Base-by-base conservation (phyloP, 2,113 vertebrate species). In the Mus pahari region DNA sequence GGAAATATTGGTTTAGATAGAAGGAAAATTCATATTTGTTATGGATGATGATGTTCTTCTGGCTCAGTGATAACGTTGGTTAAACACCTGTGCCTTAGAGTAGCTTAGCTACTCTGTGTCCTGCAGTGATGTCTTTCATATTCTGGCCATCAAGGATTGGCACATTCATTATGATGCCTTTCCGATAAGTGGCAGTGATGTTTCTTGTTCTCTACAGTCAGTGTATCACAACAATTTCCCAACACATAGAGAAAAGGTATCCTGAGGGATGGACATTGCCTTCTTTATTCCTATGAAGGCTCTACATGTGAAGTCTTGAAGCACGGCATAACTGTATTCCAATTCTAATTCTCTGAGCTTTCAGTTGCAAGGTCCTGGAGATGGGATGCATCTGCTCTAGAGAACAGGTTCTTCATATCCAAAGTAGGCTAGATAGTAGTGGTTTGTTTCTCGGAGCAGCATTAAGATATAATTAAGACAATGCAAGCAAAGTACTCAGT, bases 161-260 rank as follows among this genome's bases (percentile, higher is more conserved):
- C 53, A 3, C 13, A 78, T 22, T 94, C 60, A 82, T 50, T 92
- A 62, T 68, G 81, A 24, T 48, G 24, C 20, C 50, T 92, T 96
- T 26, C 86, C 31, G 74, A 87, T 39, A 92, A 77, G 74, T 91
- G 89, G 81, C 81, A 92, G 92, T 84, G 89, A 71, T 66, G 73
- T 7, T n/a, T 96, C 73, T 96, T 74, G 31, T 62, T 95, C 71
- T 82, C 68, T 31, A 86, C 8, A 45, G 71, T 78, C 68, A 58
- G 78, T 94, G 86, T 90, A 74, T 89, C 48, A 87, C 24, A 83
- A 91, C 39, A 33, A 33, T 94, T 86, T 94, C 60, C 58, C 83
- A 93, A 87, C 55, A 96, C 55, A 89, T 84, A 55, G 86, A 91
- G 75, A 82, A 70, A 66, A 93, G 75, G 50, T 60, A 53, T 86